Conservation (phyloP, 2,888 invertebrate genomes). For the Petrophora chlorosata region DNA sequence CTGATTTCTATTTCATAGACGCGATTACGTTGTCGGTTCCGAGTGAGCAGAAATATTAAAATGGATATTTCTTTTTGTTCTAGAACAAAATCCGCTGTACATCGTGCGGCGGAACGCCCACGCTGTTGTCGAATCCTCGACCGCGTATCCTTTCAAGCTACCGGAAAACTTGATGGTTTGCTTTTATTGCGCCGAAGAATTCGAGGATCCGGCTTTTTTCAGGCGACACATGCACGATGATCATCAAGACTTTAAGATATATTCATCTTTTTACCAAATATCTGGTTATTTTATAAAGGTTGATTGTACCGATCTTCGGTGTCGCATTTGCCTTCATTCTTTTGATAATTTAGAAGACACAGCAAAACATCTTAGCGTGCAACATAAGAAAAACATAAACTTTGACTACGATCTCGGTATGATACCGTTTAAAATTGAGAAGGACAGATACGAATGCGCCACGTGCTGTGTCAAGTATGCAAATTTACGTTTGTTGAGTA, state of each 20-base stretch:
- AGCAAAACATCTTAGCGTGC: constrained; percentile 46
- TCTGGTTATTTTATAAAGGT: constrained; percentile 36
- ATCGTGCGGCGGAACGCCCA: constrained; percentile 52
- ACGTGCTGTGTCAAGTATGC: constrained; percentile 49
- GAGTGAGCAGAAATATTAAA: constrained; percentile 27
- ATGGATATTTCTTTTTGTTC: constrained; percentile 56
- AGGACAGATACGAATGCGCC: constrained; percentile 43
- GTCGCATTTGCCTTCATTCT: constrained; percentile 44
- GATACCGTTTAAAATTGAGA: constrained; percentile 49
- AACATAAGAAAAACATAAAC: constrained; percentile 43
- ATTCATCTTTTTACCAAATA: constrained; percentile 8
- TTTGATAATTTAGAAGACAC: constrained; percentile 42
- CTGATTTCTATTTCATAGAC: background rate
- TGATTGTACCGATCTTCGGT: constrained; percentile 51
- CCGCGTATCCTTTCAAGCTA: constrained; percentile 59
- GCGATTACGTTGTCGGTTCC: background rate
- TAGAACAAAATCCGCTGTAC: constrained; percentile 49
- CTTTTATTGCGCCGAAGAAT: constrained; percentile 52
- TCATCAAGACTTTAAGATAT: constrained; percentile 44
- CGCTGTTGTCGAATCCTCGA: constrained; percentile 50
- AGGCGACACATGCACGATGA: constrained; percentile 47
- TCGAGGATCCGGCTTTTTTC: constrained; percentile 44
- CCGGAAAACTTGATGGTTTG: constrained; percentile 52
- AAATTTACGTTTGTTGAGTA: constrained; percentile 47
- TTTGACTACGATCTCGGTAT: constrained; percentile 46